phyloP scores from a whole-genome alignment of 2,797 vertebrate genomes.

The Cirrhinus molitorella region DNA sequence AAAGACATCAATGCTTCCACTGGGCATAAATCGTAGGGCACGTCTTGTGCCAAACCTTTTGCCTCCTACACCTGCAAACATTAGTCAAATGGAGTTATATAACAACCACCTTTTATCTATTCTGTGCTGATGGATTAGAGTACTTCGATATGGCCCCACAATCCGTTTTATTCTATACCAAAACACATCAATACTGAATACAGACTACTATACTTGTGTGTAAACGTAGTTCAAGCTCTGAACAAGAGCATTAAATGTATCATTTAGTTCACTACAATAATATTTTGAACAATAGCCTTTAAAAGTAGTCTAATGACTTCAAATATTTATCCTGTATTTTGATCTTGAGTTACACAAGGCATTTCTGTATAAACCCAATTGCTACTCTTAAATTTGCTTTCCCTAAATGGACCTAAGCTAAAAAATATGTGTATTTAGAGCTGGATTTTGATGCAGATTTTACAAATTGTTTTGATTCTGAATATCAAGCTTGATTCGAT shows the following conservation, averaged over 20 bases:
- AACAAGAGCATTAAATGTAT: neutral
- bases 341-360: neutral
- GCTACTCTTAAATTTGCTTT: neutral
- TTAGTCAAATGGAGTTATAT: conserved; percentile 28
- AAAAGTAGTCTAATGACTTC: neutral
- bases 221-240: neutral
- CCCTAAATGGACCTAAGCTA: neutral
- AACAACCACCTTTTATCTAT: conserved; percentile 23
- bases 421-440: neutral
- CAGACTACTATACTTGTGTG: neutral
- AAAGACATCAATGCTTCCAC: conserved; percentile 6
- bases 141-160: neutral
- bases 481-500: too few species aligned
- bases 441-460: too few species aligned
- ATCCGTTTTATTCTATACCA: conserved; percentile 1
- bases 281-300: neutral
- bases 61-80: conserved; percentile 44
- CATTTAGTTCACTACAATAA: neutral
- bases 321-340: neutral
- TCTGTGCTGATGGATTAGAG: conserved; percentile 41
- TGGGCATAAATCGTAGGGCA: conserved; percentile 29
- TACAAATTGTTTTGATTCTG: too few species aligned
- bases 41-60: conserved; percentile 20
- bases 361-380: conserved; percentile 5
- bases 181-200: neutral